phyloP scores from a whole-genome alignment of 2,113 vertebrate species.

The Sphaerodactylus townsendi region DNA sequence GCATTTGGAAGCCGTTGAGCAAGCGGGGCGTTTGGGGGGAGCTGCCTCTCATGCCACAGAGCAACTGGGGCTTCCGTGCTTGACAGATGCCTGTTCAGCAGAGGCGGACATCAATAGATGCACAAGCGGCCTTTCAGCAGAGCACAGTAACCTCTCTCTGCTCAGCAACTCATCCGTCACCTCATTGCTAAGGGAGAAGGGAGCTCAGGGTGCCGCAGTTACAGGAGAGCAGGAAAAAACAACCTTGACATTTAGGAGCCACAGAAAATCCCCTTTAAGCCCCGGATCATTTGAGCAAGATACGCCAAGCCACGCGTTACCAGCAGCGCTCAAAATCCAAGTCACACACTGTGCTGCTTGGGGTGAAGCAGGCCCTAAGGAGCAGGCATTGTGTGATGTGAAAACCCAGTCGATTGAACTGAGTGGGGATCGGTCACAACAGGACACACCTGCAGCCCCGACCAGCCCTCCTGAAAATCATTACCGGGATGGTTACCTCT shows the following conservation, averaged over 20 bases:
- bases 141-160: conserved; percentile 39
- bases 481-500: not conserved
- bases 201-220: conserved; percentile 38
- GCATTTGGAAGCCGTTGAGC: not conserved
- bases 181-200: conserved; percentile 35
- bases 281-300: not conserved
- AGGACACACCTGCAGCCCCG: accelerated
- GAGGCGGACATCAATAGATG: not conserved
- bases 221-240: conserved; percentile 46
- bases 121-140: conserved; percentile 50
- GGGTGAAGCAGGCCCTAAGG: accelerated
- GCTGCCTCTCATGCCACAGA: not conserved
- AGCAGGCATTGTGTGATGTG: not conserved
- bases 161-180: conserved; percentile 29
- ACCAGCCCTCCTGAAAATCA: not conserved
- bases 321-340: not conserved
- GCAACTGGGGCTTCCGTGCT: not conserved
- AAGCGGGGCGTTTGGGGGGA: not conserved
- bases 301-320: accelerated
- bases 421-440: not conserved
- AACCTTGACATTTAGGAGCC: conserved; percentile 67
- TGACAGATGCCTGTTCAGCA: not conserved
- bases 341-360: not conserved
- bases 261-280: conserved; percentile 35
- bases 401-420: not conserved